Evolutionary conservation across 2,888 invertebrate species (phyloP), one percentile per base, ranked within the genome.

Genomic region (Cremastobaeus sp.): DNA sequence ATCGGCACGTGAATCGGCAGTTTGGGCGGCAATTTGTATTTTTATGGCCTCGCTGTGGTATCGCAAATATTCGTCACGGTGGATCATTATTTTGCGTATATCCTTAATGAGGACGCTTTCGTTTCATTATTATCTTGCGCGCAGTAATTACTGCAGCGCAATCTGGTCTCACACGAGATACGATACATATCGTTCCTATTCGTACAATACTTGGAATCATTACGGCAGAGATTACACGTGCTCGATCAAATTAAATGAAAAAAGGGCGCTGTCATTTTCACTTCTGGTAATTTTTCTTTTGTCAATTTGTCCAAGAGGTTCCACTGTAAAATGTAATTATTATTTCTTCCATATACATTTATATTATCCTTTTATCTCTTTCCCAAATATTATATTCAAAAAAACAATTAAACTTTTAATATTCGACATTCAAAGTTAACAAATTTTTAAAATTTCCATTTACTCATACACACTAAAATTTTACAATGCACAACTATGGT

Each of bases 81-180:
- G 68, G 73, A 64, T 74, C 68, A 59, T 74, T 68, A 68, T 57
- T 62, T 64, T 48, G 55, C 64, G 64, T 59, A n/a, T n/a, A 32
- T 69, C 69, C 74, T 74, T 74, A 69, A 69, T 74, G 62, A 74
- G 74, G 69, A 74, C 69, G 74, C 74, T 74, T 69, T 74, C 74
- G 68, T 74, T 69, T 69, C 68, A 14, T 74, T 50, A 74, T 69
- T 69, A 69, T 69, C 64, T 69, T 32, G 64, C 69, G 32, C 35
- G 64, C 41, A 48, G 55, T 74, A 74, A 74, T 74, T 74, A 65
- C 64, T 64, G 25, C 37, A 43, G 55, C 48, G 64, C 59, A 71
- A 57, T 71, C 71, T 50, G 35, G 57, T 55, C 71, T 64, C 71
- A 64, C 71, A 71, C 71, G 71, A 71, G 59, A 57, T 50, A 57